Evolutionary conservation across 2,113 vertebrate species (phyloP), one percentile per base, ranked within the genome.

Genomic region (Chelonoidis abingdonii): DNA sequence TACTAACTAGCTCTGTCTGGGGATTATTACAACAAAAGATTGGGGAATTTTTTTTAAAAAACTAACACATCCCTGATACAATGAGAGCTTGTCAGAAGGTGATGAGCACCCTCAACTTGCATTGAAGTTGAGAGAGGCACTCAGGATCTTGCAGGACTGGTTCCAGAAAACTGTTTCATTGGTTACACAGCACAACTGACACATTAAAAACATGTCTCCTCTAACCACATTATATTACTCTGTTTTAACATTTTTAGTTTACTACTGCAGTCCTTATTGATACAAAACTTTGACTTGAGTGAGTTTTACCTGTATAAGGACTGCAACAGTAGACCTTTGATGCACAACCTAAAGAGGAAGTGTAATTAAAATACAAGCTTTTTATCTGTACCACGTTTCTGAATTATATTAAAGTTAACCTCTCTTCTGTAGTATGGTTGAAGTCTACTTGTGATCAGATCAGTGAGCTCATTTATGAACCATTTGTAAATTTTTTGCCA

Each of bases 361-460:
- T 47, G 47, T 22, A 78, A 47, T 27, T 29, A 78, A 76, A 78
- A 78, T 25, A 25, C 44, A 47, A 47, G 44, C 75, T 78, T 78
- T 62, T 78, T 29, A 78, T 12, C 24, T 25, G 22, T 76, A 13
- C 38, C 72, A 44, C 14, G 11, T 78, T 44, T 78, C 44, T 47
- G 41, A 78, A 78, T 78, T 44, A 44, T 44, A 25, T 76, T 76
- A 41, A 76, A 76, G n/a, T 25, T 47, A 12, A 76, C 50, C 54
- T 80, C 13, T 27, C 95, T 44, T 69, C 85, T 80, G 47, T 84
- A 87, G 76, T 31, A 94, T 86, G 94, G 85, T 89, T 91, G 93
- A 92, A 91, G 6, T 0, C 0, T 86, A 93, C n/a, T 94, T 95
- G 75, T 47, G 38, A 78, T 86, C 86, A 87, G 82, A 82, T 80